A percentile compares a stretch with the other conserved stretches of the same genome.
phyloP scores from a whole-genome alignment of 2,113 vertebrate species.

The Centropus bengalensis region DNA sequence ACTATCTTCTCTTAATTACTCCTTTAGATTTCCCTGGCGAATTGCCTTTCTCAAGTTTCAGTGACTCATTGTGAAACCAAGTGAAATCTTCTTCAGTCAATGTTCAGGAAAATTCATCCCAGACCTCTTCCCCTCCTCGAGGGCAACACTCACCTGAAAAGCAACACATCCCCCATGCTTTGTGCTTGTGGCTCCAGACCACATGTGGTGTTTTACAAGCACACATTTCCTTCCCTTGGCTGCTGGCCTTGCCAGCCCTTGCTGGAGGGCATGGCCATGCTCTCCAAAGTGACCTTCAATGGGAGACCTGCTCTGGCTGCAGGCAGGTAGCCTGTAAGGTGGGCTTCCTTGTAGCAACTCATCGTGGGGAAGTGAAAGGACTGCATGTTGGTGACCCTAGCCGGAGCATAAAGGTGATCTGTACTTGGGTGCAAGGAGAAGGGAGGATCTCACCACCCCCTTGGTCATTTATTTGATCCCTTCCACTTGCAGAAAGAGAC shows the following conservation, averaged over 20 bases:
- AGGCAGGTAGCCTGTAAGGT: not conserved
- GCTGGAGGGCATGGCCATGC: fast-evolving
- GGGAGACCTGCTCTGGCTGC: not conserved
- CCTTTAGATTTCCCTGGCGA: slow-evolving; percentile 60
- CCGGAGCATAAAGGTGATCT: not conserved
- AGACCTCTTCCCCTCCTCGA: not conserved
- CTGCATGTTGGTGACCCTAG: not conserved
- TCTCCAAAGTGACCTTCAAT: not conserved
- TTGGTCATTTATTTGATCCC: not conserved
- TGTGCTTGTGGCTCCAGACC: not conserved
- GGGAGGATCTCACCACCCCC: not conserved
- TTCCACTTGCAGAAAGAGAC: not conserved
- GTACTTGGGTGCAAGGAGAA: not conserved
- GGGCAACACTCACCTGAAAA: not conserved
- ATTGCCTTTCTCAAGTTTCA: slow-evolving; percentile 8
- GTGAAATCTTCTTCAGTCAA: not conserved
- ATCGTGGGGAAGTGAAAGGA: not conserved
- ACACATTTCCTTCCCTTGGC: not conserved
- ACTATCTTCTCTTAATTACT: slow-evolving; percentile 67
- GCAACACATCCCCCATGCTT: not conserved
- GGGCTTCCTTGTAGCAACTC: fast-evolving
- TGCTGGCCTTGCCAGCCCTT: not conserved
- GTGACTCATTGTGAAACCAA: slow-evolving; percentile 41
- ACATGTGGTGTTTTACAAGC: not conserved
- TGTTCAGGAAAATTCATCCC: not conserved